Conservation (phyloP, 2,113 vertebrate species). For the Grallaria varia region DNA sequence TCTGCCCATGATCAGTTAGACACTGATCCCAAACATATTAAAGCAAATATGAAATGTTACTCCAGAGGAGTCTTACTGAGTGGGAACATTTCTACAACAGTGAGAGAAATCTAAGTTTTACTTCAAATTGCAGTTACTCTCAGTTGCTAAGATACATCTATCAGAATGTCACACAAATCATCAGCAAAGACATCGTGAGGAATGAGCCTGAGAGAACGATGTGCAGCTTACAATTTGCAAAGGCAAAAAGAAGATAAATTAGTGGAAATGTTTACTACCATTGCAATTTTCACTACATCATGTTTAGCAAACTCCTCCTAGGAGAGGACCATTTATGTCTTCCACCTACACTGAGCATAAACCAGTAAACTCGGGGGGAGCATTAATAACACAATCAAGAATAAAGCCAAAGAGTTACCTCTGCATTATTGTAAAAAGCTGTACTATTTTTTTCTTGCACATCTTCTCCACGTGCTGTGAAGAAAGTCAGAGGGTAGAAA, state of each 20-base stretch:
- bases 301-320: background rate
- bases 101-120: conserved; percentile 40
- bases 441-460: conserved; percentile 99
- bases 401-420: conserved; percentile 77
- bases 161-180: conserved; percentile 40
- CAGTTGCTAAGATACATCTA: conserved; percentile 55
- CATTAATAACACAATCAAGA: background rate
- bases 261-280: conserved; percentile 25
- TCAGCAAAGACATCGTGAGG: conserved; percentile 30
- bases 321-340: background rate
- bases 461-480: conserved; percentile 96
- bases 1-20: background rate
- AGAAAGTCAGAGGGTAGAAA: conserved; percentile 98
- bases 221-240: background rate
- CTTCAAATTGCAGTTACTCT: conserved; percentile 50
- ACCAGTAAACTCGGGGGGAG: background rate
- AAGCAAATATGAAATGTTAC: conserved; percentile 31
- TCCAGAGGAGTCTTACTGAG: conserved; percentile 45
- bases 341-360: background rate
- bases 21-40: conserved; percentile 2
- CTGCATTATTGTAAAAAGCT: conserved; percentile 98
- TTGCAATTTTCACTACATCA: background rate
- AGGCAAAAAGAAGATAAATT: background rate
- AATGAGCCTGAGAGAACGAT: conserved; percentile 2
- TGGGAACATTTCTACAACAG: conserved; percentile 63